Base-by-base conservation (phyloP, 1,140 invertebrate species). In the Aethina tumida region DNA sequence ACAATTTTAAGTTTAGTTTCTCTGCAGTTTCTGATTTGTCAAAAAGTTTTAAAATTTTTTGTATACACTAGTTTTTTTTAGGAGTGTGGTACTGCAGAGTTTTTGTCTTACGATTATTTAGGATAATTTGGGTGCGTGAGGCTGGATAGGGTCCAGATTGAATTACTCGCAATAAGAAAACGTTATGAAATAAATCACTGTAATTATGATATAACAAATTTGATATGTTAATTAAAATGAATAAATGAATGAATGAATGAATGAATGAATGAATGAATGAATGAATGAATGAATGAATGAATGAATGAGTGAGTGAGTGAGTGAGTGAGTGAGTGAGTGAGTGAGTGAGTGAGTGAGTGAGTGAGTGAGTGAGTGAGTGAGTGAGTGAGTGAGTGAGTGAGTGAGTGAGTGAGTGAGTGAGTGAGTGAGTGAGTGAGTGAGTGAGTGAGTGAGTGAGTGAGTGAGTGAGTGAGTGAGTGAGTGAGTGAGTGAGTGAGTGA, bases 251-350 rank as follows among this genome's bases (percentile, higher is more conserved):
- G 27, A 29, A 29, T 29, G 6, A 8, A 8, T 29, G 6, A 12
- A 29, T 29, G 1, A 29, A 29, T 29, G 7, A 29, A 29, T 12
- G 27, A 8, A 12, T 14, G 12, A 29, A 29, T 29, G 27, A 29
- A 13, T 29, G 7, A 1, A 1, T 29, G 27, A 29, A 29, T 29
- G 27, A 14, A 8, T 9, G 1, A 13, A 29, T 29, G 6, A n/a
- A n/a, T n/a, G 12, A 29, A 29, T 7, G 12, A 29, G 7, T 29
- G 27, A 29, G 14, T 13, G 12, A 7, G 14, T 29, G 27, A 9
- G 14, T 29, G 7, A 29, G 14, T 12, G 1, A 29, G 14, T 6
- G 12, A 29, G 5, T 9, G 12, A 7, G 14, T 29, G 27, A 9
- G 14, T 29, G 7, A 29, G 14, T 12, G 1, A 29, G 14, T 6